Conservation (phyloP, 2,888 invertebrate genomes). For the Clusia tigrina region DNA sequence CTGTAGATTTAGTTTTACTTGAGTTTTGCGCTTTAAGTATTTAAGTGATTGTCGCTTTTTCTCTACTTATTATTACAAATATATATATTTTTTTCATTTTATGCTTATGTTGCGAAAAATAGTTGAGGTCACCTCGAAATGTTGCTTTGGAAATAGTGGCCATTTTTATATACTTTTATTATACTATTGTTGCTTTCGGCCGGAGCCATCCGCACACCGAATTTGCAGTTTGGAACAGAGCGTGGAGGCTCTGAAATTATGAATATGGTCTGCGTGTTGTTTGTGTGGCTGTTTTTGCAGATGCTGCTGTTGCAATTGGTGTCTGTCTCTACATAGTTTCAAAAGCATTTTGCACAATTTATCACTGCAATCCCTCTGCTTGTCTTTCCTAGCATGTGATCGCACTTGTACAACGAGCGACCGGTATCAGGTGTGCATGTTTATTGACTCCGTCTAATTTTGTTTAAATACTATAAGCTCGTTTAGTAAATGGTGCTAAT, state of each 20-base stretch:
- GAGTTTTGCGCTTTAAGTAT: not conserved
- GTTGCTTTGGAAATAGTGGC: constrained; percentile 56
- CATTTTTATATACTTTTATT: too few relatives aligned
- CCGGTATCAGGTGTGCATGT: not conserved
- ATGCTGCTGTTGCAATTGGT: constrained; percentile 9
- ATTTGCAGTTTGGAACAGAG: constrained; percentile 21
- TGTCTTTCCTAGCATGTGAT: too few relatives aligned
- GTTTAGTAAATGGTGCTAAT: constrained; percentile 51
- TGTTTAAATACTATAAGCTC: constrained; percentile 4
- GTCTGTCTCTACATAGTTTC: constrained; percentile 20
- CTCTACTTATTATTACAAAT: too few relatives aligned
- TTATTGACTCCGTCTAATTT: constrained; percentile 4
- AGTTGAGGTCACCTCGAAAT: constrained; percentile 49
- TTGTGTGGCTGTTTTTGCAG: constrained; percentile 17
- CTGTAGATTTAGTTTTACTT: not conserved
- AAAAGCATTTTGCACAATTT: constrained; percentile 20
- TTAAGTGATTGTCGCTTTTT: not conserved
- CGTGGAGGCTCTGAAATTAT: constrained; percentile 23
- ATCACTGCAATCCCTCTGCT: constrained; percentile 17
- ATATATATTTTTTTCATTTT: not conserved
- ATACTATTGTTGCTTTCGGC: constrained; percentile 57
- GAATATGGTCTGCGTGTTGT: not conserved
- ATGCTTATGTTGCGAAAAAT: constrained; percentile 2
- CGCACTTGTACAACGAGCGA: too few relatives aligned
- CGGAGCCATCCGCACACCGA: constrained; percentile 17